These are phyloP conservation scores for Choristoneura rosaceana DNA, from an alignment of 2,888 invertebrate genomes.

Conservation along the genomic window DNA sequence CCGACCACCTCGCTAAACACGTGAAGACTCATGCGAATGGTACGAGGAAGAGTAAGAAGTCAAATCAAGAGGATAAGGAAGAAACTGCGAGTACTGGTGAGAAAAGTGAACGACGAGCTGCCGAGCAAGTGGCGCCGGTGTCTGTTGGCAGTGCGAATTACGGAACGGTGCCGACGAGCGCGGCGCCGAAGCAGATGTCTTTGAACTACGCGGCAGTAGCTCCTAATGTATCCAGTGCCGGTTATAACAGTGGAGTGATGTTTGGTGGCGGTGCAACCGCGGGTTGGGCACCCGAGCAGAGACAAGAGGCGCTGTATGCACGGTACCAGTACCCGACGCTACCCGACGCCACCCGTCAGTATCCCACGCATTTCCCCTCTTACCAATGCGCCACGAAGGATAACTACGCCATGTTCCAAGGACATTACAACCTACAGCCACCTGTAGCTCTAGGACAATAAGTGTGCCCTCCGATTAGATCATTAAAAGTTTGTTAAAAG, in stretches of 20 bases:
- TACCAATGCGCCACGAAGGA: conserved; percentile 81
- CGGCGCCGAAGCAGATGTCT: conserved; percentile 52
- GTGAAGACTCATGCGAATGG: conserved; percentile 93
- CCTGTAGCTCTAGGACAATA: conserved; percentile 80
- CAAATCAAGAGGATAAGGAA: conserved; percentile 75
- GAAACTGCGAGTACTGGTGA: conserved; percentile 61
- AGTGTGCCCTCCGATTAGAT: conserved; percentile 28
- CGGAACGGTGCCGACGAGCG: conserved; percentile 44
- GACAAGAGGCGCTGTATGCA: conserved; percentile 70
- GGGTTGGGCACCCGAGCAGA: conserved; percentile 73
- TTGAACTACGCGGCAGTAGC: conserved; percentile 69
- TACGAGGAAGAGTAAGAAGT: conserved; percentile 80
- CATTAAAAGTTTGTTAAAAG: conserved; percentile 45
- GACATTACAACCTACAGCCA: conserved; percentile 79
- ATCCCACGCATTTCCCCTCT: conserved; percentile 62
- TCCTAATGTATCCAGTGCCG: conserved; percentile 59
- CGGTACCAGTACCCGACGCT: conserved; percentile 47
- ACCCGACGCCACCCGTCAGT: conserved; percentile 63
- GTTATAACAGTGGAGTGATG: conserved; percentile 63
- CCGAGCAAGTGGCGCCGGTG: conserved; percentile 37
- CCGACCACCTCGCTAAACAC: conserved; percentile 97
- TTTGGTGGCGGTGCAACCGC: conserved; percentile 61
- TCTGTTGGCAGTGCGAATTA: conserved; percentile 47
- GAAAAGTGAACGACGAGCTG: conserved; percentile 52
- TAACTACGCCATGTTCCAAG: conserved; percentile 80